A percentile compares a stretch with the other conserved stretches of the same genome.
These are phyloP conservation scores for Malurus cyaneus DNA, from an alignment of 2,113 vertebrate genomes.

Conservation along the genomic window DNA sequence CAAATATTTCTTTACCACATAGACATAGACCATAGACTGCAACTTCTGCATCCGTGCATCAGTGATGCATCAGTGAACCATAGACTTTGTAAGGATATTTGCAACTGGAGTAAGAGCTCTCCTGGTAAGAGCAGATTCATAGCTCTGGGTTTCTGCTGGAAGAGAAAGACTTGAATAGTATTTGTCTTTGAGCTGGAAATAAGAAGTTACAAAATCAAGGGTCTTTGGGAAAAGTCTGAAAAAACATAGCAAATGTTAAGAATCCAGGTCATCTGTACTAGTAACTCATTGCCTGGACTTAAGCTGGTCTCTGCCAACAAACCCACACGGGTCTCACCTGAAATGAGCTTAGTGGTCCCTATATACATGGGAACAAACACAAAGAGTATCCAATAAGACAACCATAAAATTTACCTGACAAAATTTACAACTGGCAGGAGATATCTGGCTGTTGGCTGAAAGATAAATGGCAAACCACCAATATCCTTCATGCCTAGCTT, in stretches of 20 bases:
- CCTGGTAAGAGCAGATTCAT: background rate
- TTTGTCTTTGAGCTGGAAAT: background rate
- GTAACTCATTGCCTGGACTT: background rate
- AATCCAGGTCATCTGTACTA: background rate
- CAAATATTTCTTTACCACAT: background rate
- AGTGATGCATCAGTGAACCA: background rate
- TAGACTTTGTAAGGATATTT: background rate
- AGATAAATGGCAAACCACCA: slow-evolving; percentile 38
- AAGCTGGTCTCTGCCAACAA: background rate
- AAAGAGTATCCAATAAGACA: background rate
- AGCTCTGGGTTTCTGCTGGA: background rate
- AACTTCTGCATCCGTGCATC: background rate
- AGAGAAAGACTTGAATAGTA: background rate
- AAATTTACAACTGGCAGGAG: slow-evolving; percentile 1
- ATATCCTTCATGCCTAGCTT: slow-evolving; percentile 36
- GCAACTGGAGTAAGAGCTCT: background rate
- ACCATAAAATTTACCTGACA: background rate
- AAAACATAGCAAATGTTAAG: background rate
- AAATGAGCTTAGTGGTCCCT: background rate
- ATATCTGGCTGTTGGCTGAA: background rate
- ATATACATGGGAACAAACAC: background rate
- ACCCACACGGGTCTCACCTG: background rate
- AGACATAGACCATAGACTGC: background rate
- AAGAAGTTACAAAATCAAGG: background rate
- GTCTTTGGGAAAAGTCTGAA: background rate